Evolutionary conservation across 2,797 vertebrate species (phyloP).

Genomic region (Anolis apletophallus): DNA sequence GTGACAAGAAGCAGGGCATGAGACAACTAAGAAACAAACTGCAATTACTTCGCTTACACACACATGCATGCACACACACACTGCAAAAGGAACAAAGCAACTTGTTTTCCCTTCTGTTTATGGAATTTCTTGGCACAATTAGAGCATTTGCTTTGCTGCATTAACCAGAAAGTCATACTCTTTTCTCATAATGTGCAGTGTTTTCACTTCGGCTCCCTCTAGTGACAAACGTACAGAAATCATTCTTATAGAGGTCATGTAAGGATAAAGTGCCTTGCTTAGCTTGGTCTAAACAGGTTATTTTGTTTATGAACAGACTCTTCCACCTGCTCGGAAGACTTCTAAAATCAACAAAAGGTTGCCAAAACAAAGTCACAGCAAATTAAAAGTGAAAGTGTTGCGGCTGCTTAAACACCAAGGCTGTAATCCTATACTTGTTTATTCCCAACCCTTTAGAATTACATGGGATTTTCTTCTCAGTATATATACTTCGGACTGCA

Average conservation of each 20-base stretch:
- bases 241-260: slow-evolving; percentile 29
- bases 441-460: background rate
- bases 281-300: background rate
- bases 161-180: background rate
- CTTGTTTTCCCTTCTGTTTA: background rate
- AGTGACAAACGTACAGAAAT: slow-evolving; percentile 27
- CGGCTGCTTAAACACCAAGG: background rate
- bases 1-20: background rate
- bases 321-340: slow-evolving; percentile 24
- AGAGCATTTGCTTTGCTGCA: background rate
- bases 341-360: slow-evolving; percentile 22
- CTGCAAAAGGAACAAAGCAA: background rate
- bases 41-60: background rate
- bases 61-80: too few species aligned
- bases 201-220: background rate
- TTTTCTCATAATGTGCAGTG: slow-evolving; percentile 8
- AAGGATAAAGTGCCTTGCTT: slow-evolving; percentile 23
- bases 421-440: background rate
- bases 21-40: slow-evolving; percentile 11
- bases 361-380: background rate
- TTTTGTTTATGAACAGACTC: slow-evolving; percentile 14
- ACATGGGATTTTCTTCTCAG: background rate
- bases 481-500: background rate
- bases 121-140: background rate
- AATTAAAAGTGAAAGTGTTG: background rate